Conservation (phyloP, 2,888 invertebrate species). For the Ommatoiulus sabulosus region DNA sequence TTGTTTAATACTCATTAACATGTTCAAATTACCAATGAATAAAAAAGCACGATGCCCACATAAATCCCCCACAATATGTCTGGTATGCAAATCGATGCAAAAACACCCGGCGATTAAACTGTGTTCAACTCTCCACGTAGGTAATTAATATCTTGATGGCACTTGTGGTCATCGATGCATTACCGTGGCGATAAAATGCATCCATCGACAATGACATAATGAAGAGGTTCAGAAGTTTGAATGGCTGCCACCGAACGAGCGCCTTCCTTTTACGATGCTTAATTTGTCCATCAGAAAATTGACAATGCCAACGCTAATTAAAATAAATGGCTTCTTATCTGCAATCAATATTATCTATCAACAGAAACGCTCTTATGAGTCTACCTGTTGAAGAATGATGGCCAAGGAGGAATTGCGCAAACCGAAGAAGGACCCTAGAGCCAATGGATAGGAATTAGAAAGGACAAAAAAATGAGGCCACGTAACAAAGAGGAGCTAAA, state of each 20-base stretch:
- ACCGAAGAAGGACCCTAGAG: neutral
- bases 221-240: slow-evolving; percentile 40
- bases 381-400: slow-evolving; percentile 31
- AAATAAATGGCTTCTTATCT: slow-evolving; percentile 30
- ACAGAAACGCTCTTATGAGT: neutral
- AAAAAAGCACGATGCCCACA: too few relatives aligned
- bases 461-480: neutral
- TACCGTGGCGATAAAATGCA: slow-evolving; percentile 5
- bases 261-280: slow-evolving; percentile 30
- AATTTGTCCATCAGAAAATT: slow-evolving; percentile 43
- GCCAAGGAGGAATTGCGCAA: neutral
- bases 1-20: too few relatives aligned
- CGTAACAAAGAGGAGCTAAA: too few relatives aligned
- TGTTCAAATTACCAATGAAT: too few relatives aligned
- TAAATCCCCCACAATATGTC: neutral
- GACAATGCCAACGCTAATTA: slow-evolving; percentile 36
- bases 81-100: neutral
- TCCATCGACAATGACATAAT: slow-evolving; percentile 38
- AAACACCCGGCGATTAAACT: neutral
- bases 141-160: slow-evolving; percentile 30
- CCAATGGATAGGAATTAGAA: neutral
- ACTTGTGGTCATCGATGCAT: slow-evolving; percentile 36
- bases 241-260: slow-evolving; percentile 1
- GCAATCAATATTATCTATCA: slow-evolving; percentile 13
- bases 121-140: neutral